Conservation (phyloP, 2,797 vertebrate genomes). For the Falco berigora region DNA sequence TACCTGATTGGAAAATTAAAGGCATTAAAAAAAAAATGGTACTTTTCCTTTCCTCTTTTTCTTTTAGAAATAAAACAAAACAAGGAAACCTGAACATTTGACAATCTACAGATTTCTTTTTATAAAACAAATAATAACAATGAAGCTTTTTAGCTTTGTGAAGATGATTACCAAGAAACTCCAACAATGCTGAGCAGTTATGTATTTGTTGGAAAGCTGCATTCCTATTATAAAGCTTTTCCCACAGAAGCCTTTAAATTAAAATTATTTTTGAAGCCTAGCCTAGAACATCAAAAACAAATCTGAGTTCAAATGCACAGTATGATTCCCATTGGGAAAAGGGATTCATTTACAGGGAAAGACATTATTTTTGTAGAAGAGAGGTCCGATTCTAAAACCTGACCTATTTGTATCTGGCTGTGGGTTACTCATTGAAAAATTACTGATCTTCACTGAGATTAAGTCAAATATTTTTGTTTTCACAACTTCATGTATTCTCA, state of each 20-base stretch:
- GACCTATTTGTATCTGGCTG: background rate
- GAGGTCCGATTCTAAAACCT: background rate
- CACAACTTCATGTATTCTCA: background rate
- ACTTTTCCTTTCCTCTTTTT: slow-evolving; percentile 8
- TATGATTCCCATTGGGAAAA: slow-evolving; percentile 19
- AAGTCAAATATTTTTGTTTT: background rate
- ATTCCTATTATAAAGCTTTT: slow-evolving; percentile 33
- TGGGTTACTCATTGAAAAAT: background rate
- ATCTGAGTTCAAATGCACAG: slow-evolving; percentile 41
- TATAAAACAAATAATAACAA: slow-evolving; percentile 58
- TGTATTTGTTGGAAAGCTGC: slow-evolving; percentile 22
- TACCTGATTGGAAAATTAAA: slow-evolving; percentile 56
- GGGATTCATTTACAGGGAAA: slow-evolving; percentile 15
- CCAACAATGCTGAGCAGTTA: background rate
- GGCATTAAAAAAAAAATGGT: background rate
- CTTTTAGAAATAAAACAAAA: slow-evolving; percentile 44
- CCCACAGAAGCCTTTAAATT: slow-evolving; percentile 43
- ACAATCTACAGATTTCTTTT: slow-evolving; percentile 11
- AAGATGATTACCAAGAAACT: slow-evolving; percentile 8
- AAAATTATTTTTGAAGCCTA: slow-evolving; percentile 44
- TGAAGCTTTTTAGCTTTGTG: slow-evolving; percentile 49
- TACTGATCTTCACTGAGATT: background rate
- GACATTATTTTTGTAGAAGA: background rate
- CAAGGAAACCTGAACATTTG: slow-evolving; percentile 13
- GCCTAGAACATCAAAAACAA: slow-evolving; percentile 51